Base-by-base conservation (phyloP, 2,888 invertebrate genomes). In the Xestia xanthographa region DNA sequence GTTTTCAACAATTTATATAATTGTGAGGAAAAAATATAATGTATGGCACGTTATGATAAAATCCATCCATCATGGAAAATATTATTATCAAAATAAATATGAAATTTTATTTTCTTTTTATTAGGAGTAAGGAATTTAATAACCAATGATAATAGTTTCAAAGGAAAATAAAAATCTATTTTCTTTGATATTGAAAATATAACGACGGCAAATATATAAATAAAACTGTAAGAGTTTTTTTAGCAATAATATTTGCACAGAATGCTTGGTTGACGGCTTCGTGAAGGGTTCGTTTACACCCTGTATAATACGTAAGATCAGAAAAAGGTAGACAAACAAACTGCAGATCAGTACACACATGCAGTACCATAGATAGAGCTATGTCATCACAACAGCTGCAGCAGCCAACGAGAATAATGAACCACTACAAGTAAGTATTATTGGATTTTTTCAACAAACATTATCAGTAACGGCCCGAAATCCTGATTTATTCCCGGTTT, bases 401-500 rank as follows among this genome's bases (percentile, higher is more conserved):
- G 89, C 91, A 73, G 88, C 71, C 79, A 80, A 68, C 79, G 88
- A 72, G 83, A 87, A 95, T 95, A 95, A 95, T 95, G 92, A 95
- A 95, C 95, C 90, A 90, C 92, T 90, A 22, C 50, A 2, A 22
- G 22, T 50, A 45, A 20, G 45, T 20, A 20, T 6, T 6, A 45
- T 45, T 45, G 2, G 6, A 45, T 45, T 45, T 43, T 45, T 45
- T 6, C 20, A 45, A 1, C 8, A 58, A 17, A 1, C 29, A 58
- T 29, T 6, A 17, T 14, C 14, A 56, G 14, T 14, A 26, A 5
- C 2, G 0, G 5, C 14, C 6, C 6, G 3, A 56, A 26, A 56
- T 8, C 0, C 17, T 11, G 4, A 11, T 58, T 8, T 29, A 2
- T 29, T 5, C 8, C 8, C 29, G 17, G 8, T 29, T 56, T 26